Conservation (phyloP, 2,888 invertebrate species). For the Chrysolina americana region DNA sequence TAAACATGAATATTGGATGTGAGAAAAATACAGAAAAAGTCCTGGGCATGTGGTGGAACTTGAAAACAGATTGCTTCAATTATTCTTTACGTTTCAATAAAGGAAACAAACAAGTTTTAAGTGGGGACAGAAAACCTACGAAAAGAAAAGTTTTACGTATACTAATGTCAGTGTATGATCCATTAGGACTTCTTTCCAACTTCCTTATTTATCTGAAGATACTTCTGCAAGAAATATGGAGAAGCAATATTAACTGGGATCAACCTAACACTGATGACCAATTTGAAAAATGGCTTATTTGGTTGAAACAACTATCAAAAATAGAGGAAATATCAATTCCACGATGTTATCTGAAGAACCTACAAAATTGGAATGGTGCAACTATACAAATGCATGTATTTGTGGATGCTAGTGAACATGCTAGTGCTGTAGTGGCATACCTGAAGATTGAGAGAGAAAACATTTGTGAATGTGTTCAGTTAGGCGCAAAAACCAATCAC, state of each 20-base stretch:
- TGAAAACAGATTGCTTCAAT: constrained; percentile 29
- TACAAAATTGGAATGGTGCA: background rate
- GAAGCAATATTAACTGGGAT: constrained; percentile 45
- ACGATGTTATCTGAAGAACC: constrained; percentile 43
- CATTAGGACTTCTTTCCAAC: constrained; percentile 35
- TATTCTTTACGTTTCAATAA: constrained; percentile 30
- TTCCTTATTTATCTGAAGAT: constrained; percentile 46
- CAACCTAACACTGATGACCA: constrained; percentile 45
- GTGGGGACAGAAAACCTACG: constrained; percentile 37
- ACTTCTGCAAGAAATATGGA: too few species aligned
- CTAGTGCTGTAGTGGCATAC: constrained; percentile 52
- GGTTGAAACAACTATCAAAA: constrained; percentile 46
- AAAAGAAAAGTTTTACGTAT: constrained; percentile 40
- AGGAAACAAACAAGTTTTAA: constrained; percentile 37
- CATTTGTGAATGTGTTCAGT: constrained; percentile 28
- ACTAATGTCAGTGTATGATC: constrained; percentile 43
- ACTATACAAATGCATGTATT: constrained; percentile 34
- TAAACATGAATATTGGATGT: background rate
- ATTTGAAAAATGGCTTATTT: constrained; percentile 46
- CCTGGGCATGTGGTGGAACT: constrained; percentile 39
- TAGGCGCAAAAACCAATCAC: constrained; percentile 51
- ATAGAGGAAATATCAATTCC: constrained; percentile 48
- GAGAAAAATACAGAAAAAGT: constrained; percentile 29
- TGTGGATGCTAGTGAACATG: constrained; percentile 47
- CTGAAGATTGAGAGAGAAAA: constrained; percentile 32